phyloP scores from a whole-genome alignment of 2,888 invertebrate genomes.

The Drosophila barbarae region DNA sequence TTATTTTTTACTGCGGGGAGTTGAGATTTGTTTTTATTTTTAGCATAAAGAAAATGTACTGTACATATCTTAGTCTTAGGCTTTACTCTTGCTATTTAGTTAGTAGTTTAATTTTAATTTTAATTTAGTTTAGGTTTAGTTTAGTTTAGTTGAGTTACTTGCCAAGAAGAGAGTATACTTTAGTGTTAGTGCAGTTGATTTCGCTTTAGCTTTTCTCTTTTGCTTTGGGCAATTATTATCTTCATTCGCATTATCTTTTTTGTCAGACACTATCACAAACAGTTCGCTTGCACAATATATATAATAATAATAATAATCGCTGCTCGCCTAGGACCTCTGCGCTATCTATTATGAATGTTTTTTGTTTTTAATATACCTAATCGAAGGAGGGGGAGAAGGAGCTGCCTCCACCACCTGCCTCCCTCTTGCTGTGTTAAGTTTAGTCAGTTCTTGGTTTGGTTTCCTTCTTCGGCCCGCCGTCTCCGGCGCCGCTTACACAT shows the following conservation, averaged over 20 bases:
- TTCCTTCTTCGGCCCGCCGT: background rate
- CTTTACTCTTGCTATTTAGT: constrained; percentile 4
- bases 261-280: constrained; percentile 79
- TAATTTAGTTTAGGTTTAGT: constrained; percentile 22
- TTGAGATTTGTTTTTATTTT: constrained; percentile 51
- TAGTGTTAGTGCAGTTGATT: constrained; percentile 41
- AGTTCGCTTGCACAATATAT: constrained; percentile 63
- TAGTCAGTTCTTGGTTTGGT: constrained; percentile 70
- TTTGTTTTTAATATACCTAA: constrained; percentile 12
- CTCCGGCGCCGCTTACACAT: constrained; percentile 83
- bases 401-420: constrained; percentile 2
- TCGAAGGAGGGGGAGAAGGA: constrained; percentile 10
- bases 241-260: constrained; percentile 69
- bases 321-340: constrained; percentile 43
- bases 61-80: constrained; percentile 39
- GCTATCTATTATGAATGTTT: constrained; percentile 38
- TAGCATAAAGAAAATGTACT: constrained; percentile 34
- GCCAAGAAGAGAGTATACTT: constrained; percentile 68
- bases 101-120: constrained; percentile 26
- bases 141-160: constrained; percentile 52
- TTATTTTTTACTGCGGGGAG: constrained; percentile 57
- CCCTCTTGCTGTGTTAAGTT: constrained; percentile 51
- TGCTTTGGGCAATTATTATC: constrained; percentile 69
- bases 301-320: constrained; percentile 23
- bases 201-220: constrained; percentile 28